Evolutionary conservation across 2,797 vertebrate species (phyloP), one percentile per base, ranked within the genome.

Genomic region (Phrynocephalus forsythii): DNA sequence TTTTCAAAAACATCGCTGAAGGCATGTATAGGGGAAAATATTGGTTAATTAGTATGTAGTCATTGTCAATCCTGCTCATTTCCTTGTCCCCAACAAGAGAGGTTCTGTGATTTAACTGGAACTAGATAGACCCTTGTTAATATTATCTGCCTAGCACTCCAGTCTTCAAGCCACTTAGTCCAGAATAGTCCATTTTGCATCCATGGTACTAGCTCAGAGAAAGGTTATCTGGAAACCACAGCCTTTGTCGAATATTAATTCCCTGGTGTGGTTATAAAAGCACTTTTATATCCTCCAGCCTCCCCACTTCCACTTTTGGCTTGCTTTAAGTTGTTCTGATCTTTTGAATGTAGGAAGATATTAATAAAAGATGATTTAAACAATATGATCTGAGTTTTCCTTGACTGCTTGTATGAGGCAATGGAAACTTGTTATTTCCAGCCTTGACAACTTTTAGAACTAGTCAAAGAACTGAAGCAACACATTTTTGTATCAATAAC

Each of bases 351-450:
- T 87, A 87, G 86, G 86, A 87, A 87, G 86, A 85, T 72, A 90
- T 90, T 90, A 90, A 87, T 90, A 90, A 87, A 90, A 90, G 78
- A 90, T 87, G 72, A 85, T 90, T 90, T 71, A 87, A 90, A 87
- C 89, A 85, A 90, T 77, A 77, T 85, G 89, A 90, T 87, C 86
- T 50, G 83, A 81, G 78, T 90, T 90, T 90, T 87, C 87, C 86
- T 85, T 85, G 89, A 68, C 82, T 84, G 82, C 82, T 77, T 78
- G 63, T 71, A 81, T 85, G 86, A 90, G 38, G 71, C 71, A 87
- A 85, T 90, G 78, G 82, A 90, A 90, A 87, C 38, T 72, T 87
- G 71, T 77, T 81, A 50, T 72, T 63, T 71, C 33, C 28, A 68
- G 38, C 6, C 6, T 66, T 71, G 78, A 66, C 78, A 78, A 63